Evolutionary conservation across 2,888 invertebrate species (phyloP), one percentile per base, ranked within the genome.

Genomic region (Hypselothyrea guttata): DNA sequence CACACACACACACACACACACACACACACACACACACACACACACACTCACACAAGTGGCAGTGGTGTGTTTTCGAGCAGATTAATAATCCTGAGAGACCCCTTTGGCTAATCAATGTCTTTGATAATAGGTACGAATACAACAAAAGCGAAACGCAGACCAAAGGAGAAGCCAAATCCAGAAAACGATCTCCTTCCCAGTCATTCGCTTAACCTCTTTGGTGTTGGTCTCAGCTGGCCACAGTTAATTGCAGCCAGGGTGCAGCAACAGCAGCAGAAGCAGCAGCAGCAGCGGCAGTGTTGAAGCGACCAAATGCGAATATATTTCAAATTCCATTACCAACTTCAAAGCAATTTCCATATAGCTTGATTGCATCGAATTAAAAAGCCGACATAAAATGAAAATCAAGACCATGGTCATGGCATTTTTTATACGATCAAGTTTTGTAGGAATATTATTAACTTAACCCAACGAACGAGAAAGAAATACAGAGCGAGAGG

Each of bases 261-360:
- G 46, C 42, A 71, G 44, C 66, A 51, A 27, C 33, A 42, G 28
- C 56, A 44, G 31, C 33, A 49, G 44, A n/a, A n/a, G n/a, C n/a
- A n/a, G 46, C 42, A 71, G 44, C 66, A 51, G 34, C 33, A 42
- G 28, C 56, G 38, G 31, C 33, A 49, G 44, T 52, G 66, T 47
- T 75, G 59, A 55, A 35, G 37, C 52, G 46, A 54, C 51, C 55
- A 74, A 70, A 74, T 61, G 65, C 49, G 64, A 62, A 73, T 74
- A 67, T 65, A 65, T 74, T 68, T 75, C 63, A 74, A 74, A 68
- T 70, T 64, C 59, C 69, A 71, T 71, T 65, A 59, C 64, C 64
- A 74, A 76, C 75, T 73, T 69, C 55, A 71, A 79, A 82, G 76
- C 69, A 75, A 85, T 85, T 85, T 85, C 79, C 79, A 84, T 85